Base-by-base conservation (phyloP, 2,113 vertebrate species). In the Callopanchax toddi region DNA sequence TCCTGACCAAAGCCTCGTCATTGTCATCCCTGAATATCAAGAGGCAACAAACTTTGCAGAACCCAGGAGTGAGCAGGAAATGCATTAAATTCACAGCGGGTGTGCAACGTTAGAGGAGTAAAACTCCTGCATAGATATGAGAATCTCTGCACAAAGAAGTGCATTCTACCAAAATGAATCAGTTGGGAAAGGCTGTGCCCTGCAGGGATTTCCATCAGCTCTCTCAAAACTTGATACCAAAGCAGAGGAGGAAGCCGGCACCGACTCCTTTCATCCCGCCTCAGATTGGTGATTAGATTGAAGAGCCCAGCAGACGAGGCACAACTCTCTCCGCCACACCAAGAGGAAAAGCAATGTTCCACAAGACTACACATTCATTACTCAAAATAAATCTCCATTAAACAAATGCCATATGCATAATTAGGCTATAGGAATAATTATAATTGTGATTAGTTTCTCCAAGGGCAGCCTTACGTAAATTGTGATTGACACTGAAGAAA, bases 311-410 rank as follows among this genome's bases (percentile, higher is more conserved):
- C 55, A 46, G 80, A 78, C 68, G 79, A 71, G 64, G 57, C 59
- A 22, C 61, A 43, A 56, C 62, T 77, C 18, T 64, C 78, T 74
- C 80, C 55, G 63, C 54, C 63, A 46, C 72, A 59, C 58, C 3
- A 56, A 62, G 76, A 74, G 75, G 82, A 73, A 85, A 86, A 79
- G 85, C 89, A 89, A 90, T 86, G 88, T 91, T 91, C 88, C 90
- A 89, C 87, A 87, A 90, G 86, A 87, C 86, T 89, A 90, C 83
- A 90, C 90, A 79, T 90, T 87, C 84, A 91, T 90, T 89, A 91
- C 81, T 78, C 77, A 72, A 82, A 86, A 91, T 90, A 86, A 91
- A 90, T 88, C 86, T 81, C 89, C 85, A 91, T 91, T 90, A 90
- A 81, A 88, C 87, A 90, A 89, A 90, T 83, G 82, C 67, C 78